Conservation (phyloP, 2,888 invertebrate species). For the Watsonalla binaria region DNA sequence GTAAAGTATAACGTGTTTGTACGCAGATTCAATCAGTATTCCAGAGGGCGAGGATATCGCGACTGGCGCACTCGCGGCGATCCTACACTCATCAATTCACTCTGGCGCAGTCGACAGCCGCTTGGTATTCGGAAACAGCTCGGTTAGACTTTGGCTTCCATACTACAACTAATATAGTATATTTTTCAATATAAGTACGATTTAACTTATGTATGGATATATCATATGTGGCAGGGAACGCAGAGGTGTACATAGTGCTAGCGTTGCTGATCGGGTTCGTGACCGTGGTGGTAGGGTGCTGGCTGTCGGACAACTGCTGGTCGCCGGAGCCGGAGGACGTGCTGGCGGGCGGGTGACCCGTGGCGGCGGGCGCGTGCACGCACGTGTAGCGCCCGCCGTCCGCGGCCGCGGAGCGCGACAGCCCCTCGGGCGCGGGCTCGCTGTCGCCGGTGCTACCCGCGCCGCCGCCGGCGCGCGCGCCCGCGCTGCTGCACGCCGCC, state of each 20-base stretch:
- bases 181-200: background rate
- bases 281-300: conserved; percentile 86
- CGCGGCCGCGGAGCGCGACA: conserved; percentile 56
- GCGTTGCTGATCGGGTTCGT: conserved; percentile 85
- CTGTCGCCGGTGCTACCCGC: conserved; percentile 63
- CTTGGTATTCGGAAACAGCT: conserved; percentile 83
- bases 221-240: conserved; percentile 77
- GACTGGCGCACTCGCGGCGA: conserved; percentile 85
- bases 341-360: conserved; percentile 84
- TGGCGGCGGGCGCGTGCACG: conserved; percentile 80
- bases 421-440: conserved; percentile 54
- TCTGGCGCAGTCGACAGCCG: conserved; percentile 86
- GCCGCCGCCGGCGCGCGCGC: conserved; percentile 49
- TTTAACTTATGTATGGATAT: background rate
- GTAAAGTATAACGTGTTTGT: conserved; percentile 37
- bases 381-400: conserved; percentile 77
- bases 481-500: conserved; percentile 58
- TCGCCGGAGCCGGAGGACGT: conserved; percentile 85
- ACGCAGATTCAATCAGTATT: conserved; percentile 78
- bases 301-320: conserved; percentile 89
- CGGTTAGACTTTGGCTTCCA: conserved; percentile 53
- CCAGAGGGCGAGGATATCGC: conserved; percentile 81
- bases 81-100: conserved; percentile 84
- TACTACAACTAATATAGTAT: background rate
- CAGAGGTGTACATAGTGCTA: conserved; percentile 86